Evolutionary conservation across 1,140 invertebrate genomes (phyloP).

Genomic region (Macrotrachela quadricornifera): DNA sequence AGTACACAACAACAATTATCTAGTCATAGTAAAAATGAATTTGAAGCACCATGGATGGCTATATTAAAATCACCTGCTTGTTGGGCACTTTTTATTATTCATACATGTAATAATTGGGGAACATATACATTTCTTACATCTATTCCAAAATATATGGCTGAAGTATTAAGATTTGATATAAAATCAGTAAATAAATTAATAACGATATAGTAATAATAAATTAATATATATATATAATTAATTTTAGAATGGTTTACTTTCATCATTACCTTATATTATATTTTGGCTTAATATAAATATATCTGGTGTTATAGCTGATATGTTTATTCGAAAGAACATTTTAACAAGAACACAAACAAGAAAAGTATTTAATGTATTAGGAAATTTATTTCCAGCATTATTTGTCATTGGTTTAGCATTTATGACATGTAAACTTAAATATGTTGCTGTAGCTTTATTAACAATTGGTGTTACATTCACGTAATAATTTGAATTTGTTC

Average conservation of each 20-base stretch:
- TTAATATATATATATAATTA: background rate
- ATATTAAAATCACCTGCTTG: slow-evolving; percentile 59
- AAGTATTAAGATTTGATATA: slow-evolving; percentile 28
- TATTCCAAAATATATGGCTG: slow-evolving; percentile 29
- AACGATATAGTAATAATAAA: background rate
- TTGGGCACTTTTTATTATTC: slow-evolving; percentile 71
- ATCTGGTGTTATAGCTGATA: too few species aligned
- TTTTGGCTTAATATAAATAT: background rate
- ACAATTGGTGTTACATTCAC: slow-evolving; percentile 4
- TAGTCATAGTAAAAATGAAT: slow-evolving; percentile 6
- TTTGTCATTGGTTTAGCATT: background rate
- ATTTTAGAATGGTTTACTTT: slow-evolving; percentile 4
- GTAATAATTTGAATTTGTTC: background rate
- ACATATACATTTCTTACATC: slow-evolving; percentile 23
- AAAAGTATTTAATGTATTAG: background rate
- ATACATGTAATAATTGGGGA: slow-evolving; percentile 71
- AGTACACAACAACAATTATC: slow-evolving; percentile 2
- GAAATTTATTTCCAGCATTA: background rate
- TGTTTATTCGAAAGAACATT: too few species aligned
- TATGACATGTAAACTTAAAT: background rate
- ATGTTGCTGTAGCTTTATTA: background rate
- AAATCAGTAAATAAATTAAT: slow-evolving; percentile 17
- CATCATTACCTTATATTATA: slow-evolving; percentile 2
- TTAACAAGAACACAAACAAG: too few species aligned
- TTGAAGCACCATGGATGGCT: slow-evolving; percentile 39